Evolutionary conservation across 2,888 invertebrate genomes (phyloP), one percentile per base, ranked within the genome.

Genomic region (Liopterus haemorrhoidalis): DNA sequence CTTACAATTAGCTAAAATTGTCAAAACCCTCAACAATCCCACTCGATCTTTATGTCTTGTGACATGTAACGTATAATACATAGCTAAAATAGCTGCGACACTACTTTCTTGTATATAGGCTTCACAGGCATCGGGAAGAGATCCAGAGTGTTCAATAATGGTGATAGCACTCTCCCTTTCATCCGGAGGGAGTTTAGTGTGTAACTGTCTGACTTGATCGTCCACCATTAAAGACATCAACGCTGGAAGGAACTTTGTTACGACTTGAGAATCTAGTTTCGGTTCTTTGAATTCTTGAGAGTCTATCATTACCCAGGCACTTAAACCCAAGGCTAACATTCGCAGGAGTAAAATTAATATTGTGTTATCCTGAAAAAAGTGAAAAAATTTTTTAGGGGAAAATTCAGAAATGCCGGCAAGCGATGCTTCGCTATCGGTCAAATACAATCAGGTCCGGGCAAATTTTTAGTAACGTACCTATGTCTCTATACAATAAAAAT

Each of bases 221-320:
- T 87, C 87, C 0, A 87, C 93, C 84, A 96, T 92, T 5, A 95
- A 72, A 0, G 91, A 89, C 85, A 94, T 90, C 5, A 96, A 69
- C 1, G 92, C 89, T 1, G 96, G 94, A 49, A 96, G 70, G 69
- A 93, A 95, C 68, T 94, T 93, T 1, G 93, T 94, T 0, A 96
- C 89, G 20, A 95, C 83, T 71, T 91, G 89, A 60, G 84, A 82
- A 58, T 95, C 94, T 46, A 95, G 71, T 70, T 93, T 93, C 0
- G 95, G 94, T 66, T 96, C 96, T 62, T 92, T 92, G 60, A 94
- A 95, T 56, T 90, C 88, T 71, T 90, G 85, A 2, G 91, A 89
- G 65, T 94, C 92, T 52, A 96, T 94, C 89, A 96, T 95, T 21
- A 90, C 84, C 94, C 95, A 95, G 3, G 94, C 92, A 65, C 92